These are phyloP conservation scores for Dasysyrphus tricinctus DNA, from an alignment of 2,888 invertebrate species.

Conservation along the genomic window DNA sequence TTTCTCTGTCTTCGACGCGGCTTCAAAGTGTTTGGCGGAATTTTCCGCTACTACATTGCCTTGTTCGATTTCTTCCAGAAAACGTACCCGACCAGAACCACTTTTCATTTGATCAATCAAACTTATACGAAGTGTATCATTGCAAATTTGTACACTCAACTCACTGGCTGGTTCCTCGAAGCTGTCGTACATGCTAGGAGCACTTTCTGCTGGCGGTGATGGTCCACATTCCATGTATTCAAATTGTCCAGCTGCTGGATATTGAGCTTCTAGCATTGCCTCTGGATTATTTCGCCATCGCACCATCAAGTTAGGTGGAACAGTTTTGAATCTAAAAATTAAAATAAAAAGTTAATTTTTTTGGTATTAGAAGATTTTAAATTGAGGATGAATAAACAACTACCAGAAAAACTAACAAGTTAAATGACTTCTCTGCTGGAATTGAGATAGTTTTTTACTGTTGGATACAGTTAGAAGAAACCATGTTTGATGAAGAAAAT, in stretches of 20 bases:
- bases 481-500: no score
- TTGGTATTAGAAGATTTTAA: no score
- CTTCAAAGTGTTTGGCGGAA: slow-evolving; percentile 84
- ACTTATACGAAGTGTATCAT: slow-evolving; percentile 89
- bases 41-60: slow-evolving; percentile 87
- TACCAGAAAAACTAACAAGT: no score
- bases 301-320: slow-evolving; percentile 84
- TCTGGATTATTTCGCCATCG: slow-evolving; percentile 86
- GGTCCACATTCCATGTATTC: slow-evolving; percentile 92
- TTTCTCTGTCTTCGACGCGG: slow-evolving; percentile 87
- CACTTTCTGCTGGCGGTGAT: slow-evolving; percentile 91
- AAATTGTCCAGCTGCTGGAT: slow-evolving; percentile 87
- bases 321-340: slow-evolving; percentile 83
- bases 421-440: no score
- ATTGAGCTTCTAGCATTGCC: slow-evolving; percentile 87
- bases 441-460: no score
- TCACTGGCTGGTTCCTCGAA: slow-evolving; percentile 89
- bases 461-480: no score
- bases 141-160: slow-evolving; percentile 89
- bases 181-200: slow-evolving; percentile 92
- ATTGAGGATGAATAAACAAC: no score
- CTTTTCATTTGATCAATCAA: slow-evolving; percentile 90
- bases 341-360: background rate
- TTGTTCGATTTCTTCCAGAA: slow-evolving; percentile 90
- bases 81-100: slow-evolving; percentile 87